Evolutionary conservation across 64 coral and sea anemone genomes (phyloP), one percentile per base, ranked within the genome.

Genomic region (Exaiptasia diaphana): DNA sequence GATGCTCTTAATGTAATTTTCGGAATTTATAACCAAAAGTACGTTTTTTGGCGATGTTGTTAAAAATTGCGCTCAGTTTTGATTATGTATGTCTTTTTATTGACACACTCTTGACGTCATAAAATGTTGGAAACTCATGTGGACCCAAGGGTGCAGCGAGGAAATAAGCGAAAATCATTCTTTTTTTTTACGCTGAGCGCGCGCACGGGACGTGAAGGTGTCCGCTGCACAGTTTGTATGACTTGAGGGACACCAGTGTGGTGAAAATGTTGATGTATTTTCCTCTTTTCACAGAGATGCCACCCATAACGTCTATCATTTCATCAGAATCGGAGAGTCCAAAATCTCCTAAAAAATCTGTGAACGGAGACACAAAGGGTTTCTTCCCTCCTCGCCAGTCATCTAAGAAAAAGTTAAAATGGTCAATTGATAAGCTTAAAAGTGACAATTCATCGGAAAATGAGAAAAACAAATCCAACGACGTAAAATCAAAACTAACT

Each of bases 391-490:
- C 69, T 24, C 69, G 69, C 5, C 39, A 28, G 41, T 49, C 69
- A 42, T 73, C 69, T 13, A 73, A 73, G 69, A 73, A 73, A 24
- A 73, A 73, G 38, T 12, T 73, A 26, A 73, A 73, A 31, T 73
- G 69, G 69, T 73, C 69, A n/a, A 49, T 49, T 23, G 69, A 73
- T n/a, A 73, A 73, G 20, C 39, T 20, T 25, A 41, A 41, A 46
- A 28, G n/a, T 0, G 61, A 65, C 0, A 18, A 17, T 11, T 37
- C 31, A 0, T 35, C 32, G 32, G 23, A 65, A 18, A 12, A 65
- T 14, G 61, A 65, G 33, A 65, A 65, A 33, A 24, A 65, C 12
- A 65, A 65, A 33, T 17, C 61, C 32, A 65, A 35, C 38, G 61
- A 65, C 21, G 38, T 65, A 20, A 28, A 65, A 34, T 0, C 32